Evolutionary conservation across 2,888 invertebrate genomes (phyloP).

Genomic region (Orthonychiurus folsomi): DNA sequence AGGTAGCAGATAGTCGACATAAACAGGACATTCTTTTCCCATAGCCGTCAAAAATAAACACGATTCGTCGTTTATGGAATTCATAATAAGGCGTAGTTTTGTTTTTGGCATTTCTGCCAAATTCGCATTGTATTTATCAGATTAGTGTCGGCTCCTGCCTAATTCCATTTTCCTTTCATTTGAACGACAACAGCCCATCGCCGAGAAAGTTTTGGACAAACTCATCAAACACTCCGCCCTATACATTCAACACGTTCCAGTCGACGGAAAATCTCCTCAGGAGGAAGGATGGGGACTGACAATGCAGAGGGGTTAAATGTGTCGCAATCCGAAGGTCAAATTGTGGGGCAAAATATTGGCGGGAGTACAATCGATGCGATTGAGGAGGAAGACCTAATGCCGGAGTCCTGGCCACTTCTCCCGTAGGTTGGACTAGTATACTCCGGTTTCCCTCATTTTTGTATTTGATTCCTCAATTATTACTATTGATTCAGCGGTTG

Average conservation of each 20-base stretch:
- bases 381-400: neutral
- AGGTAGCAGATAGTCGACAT: no score
- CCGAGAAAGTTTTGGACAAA: slow-evolving; percentile 56
- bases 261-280: neutral
- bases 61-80: no score
- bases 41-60: no score
- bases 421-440: neutral
- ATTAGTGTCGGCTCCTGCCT: no score
- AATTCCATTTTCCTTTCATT: no score
- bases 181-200: slow-evolving; percentile 60
- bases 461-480: no score
- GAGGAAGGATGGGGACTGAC: neutral
- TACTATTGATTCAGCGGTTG: no score
- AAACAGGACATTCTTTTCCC: no score
- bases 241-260: slow-evolving; percentile 47
- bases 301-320: neutral
- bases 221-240: slow-evolving; percentile 55
- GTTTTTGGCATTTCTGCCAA: no score
- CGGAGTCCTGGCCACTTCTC: neutral
- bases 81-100: no score
- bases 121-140: no score
- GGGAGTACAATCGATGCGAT: neutral
- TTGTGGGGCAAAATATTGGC: neutral
- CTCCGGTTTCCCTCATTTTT: neutral
- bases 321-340: neutral